Percentiles rank a stretch among this genome's conserved stretches.
These are phyloP conservation scores for Julus scandinavius DNA, from an alignment of 2,888 invertebrate genomes.

Conservation along the genomic window DNA sequence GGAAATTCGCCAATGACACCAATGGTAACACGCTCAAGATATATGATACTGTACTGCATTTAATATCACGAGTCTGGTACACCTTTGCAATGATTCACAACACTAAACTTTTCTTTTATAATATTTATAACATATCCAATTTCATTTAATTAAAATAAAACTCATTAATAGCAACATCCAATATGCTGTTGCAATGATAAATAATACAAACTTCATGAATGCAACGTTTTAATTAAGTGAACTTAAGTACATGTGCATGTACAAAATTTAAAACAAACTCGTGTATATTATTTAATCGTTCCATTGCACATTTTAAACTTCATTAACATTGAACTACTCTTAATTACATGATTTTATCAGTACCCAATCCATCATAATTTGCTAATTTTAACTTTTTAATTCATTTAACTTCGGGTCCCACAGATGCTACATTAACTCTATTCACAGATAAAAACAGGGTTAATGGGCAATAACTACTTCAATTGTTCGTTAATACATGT, in stretches of 20 bases:
- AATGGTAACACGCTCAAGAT: neutral
- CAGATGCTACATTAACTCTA: neutral
- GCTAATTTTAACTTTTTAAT: conserved; percentile 1
- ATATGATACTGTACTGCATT: neutral
- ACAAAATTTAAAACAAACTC: neutral
- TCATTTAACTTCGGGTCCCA: neutral
- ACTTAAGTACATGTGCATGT: neutral
- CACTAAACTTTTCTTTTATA: neutral
- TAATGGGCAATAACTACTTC: neutral
- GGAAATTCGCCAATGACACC: neutral
- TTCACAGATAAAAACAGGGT: neutral
- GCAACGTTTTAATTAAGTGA: too few species aligned
- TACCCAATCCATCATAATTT: conserved; percentile 25
- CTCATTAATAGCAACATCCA: too few species aligned
- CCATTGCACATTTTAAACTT: neutral
- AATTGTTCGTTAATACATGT: neutral
- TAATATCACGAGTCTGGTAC: neutral
- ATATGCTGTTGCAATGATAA: too few species aligned
- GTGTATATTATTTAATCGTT: neutral
- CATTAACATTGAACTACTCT: neutral
- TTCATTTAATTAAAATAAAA: neutral
- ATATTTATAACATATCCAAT: neutral
- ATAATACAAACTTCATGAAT: too few species aligned
- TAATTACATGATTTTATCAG: neutral
- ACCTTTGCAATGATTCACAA: conserved; percentile 12